Evolutionary conservation across 2,888 invertebrate species (phyloP).

Genomic region (Papilio protenor): DNA sequence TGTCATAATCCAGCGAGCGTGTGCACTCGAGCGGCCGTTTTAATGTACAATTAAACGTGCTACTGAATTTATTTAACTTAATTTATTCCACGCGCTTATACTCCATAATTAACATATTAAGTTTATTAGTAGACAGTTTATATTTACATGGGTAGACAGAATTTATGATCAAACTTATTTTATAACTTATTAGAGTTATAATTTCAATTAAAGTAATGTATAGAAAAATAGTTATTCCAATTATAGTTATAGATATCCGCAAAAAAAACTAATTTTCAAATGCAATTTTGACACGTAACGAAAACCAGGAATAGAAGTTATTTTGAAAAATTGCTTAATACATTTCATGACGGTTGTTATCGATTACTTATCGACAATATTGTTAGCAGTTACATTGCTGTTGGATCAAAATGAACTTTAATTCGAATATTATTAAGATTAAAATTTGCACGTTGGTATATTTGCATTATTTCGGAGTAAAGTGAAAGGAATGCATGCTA

Average conservation of each 20-base stretch:
- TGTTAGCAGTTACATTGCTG: not conserved
- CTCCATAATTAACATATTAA: slow-evolving; percentile 11
- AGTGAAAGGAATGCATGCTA: slow-evolving; percentile 16
- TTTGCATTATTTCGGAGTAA: not conserved
- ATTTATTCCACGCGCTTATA: slow-evolving; percentile 15
- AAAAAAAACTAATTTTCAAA: not conserved
- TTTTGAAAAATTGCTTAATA: not conserved
- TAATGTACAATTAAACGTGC: slow-evolving; percentile 17
- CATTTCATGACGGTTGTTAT: not conserved
- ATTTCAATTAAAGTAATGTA: not conserved
- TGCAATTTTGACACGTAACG: not conserved
- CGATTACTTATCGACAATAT: not conserved
- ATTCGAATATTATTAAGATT: not conserved
- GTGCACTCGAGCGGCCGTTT: not conserved
- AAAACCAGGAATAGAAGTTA: not conserved
- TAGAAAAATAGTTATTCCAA: not conserved
- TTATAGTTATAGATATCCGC: no score
- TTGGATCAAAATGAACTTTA: not conserved
- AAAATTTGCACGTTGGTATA: not conserved
- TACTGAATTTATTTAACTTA: slow-evolving; percentile 14
- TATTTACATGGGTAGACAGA: not conserved
- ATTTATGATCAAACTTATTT: not conserved
- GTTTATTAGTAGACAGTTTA: not conserved
- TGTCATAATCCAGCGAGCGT: not conserved
- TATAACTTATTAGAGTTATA: not conserved